phyloP scores from a whole-genome alignment of 64 coral and sea anemone species.

The Montipora efflorescens region DNA sequence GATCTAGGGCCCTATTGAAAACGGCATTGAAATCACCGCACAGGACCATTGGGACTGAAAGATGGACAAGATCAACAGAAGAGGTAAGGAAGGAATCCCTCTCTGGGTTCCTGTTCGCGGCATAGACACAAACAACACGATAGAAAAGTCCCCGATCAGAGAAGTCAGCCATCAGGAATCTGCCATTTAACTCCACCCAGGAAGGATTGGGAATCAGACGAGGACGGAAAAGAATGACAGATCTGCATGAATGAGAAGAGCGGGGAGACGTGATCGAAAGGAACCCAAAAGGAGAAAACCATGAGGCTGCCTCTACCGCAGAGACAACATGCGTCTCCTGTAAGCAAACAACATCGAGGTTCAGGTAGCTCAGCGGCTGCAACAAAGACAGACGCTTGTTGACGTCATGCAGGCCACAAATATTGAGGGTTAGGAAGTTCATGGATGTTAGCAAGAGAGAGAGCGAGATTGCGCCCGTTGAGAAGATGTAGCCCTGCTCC shows the following conservation, averaged over 20 bases:
- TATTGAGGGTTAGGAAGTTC: too few species aligned
- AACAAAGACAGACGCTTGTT: background rate
- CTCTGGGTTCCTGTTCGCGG: background rate
- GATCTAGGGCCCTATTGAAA: slow-evolving; percentile 29
- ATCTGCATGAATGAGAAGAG: background rate
- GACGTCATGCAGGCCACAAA: background rate
- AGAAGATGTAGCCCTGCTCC: too few species aligned
- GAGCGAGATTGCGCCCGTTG: too few species aligned
- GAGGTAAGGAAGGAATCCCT: background rate
- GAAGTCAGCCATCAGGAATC: slow-evolving; percentile 14
- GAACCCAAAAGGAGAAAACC: background rate
- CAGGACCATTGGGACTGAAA: slow-evolving; percentile 32
- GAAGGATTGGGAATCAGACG: background rate
- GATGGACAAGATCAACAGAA: background rate
- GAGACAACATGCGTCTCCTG: slow-evolving; percentile 44
- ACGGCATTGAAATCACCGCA: slow-evolving; percentile 70
- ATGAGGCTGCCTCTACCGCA: background rate
- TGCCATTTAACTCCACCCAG: background rate
- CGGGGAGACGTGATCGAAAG: background rate
- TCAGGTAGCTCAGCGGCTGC: background rate
- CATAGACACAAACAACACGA: slow-evolving; percentile 21
- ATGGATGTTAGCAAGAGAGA: too few species aligned
- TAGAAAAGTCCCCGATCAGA: background rate
- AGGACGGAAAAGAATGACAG: background rate
- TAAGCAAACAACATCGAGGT: background rate